phyloP scores from a whole-genome alignment of 1,140 invertebrate species.

The Mesaphorura yosii region DNA sequence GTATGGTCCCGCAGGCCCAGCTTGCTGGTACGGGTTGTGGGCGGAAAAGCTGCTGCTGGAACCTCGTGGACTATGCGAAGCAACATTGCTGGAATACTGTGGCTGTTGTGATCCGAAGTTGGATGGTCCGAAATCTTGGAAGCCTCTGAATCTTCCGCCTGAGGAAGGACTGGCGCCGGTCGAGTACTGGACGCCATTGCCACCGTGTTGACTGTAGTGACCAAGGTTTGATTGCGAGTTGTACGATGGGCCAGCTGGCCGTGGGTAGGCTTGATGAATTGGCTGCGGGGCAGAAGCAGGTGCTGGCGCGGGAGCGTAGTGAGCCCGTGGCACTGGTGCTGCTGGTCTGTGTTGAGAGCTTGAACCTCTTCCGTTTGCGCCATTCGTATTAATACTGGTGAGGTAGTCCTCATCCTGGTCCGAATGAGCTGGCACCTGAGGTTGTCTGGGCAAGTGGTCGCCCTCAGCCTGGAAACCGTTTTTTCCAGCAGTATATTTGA shows the following conservation, averaged over 20 bases:
- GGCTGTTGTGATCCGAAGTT: slow-evolving; percentile 6
- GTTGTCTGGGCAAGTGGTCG: slow-evolving; percentile 27
- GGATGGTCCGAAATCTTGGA: slow-evolving; percentile 5
- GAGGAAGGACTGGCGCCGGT: not conserved
- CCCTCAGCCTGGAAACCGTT: slow-evolving; percentile 33
- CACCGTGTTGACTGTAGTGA: not conserved
- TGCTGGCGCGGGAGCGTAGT: not conserved
- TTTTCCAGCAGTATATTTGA: slow-evolving; percentile 43
- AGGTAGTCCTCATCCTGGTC: slow-evolving; percentile 24
- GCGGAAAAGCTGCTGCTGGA: slow-evolving; percentile 8
- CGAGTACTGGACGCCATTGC: not conserved
- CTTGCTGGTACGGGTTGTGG: slow-evolving; percentile 19
- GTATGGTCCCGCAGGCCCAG: slow-evolving; percentile 22
- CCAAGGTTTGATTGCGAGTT: not conserved
- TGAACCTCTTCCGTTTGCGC: slow-evolving; percentile 2
- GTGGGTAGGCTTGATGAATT: not conserved
- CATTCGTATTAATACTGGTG: not conserved
- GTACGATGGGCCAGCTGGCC: not conserved
- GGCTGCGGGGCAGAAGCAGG: not conserved
- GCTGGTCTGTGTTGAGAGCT: not conserved
- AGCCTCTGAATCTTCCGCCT: not conserved
- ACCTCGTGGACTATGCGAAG: not conserved
- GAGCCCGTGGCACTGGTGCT: not conserved
- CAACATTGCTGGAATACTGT: not conserved
- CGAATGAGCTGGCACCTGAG: slow-evolving; percentile 14